Base-by-base conservation (phyloP, 2,113 vertebrate genomes). In the Ranitomeya variabilis region DNA sequence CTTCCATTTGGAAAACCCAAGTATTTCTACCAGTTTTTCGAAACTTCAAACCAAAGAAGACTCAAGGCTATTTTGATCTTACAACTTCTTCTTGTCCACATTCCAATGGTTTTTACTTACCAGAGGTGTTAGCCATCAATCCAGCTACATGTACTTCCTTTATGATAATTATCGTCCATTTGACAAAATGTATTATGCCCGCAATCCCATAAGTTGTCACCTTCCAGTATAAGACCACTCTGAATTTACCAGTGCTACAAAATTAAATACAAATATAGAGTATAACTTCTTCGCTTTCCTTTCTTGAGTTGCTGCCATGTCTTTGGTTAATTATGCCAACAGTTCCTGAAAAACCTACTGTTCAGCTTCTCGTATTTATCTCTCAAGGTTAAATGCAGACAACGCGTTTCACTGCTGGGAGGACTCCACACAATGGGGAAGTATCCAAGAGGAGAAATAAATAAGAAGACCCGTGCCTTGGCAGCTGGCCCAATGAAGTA, bases 341-440 rank as follows among this genome's bases (percentile, higher is more conserved):
- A 71, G 83, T 73, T 85, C 67, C 83, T 85, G 67, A 85, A 85
- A 85, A 85, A 85, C 14, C 83, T 51, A 14, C 83, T 9, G 83
- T 73, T 54, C 64, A 55, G 66, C 66, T 85, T 73, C 67, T 85
- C 67, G 16, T 71, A 73, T 85, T 85, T 74, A 73, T 55, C 83
- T 55, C 83, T 73, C 83, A 85, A 85, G 83, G 83, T 85, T 85
- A 85, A 85, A 54, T 37, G 26, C 51, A 73, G 83, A 85, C 69
- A 73, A 85, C 51, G 73, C 16, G 12, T 31, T 31, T 67, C n/a
- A 59, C 62, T 52, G 81, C 62, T 16, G 62, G 51, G 66, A 74
- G 83, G 45, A 8, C 10, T 26, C 66, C 5, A 19, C 54, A 73
- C 62, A 83, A 73, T 73, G 69, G 69, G 31, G 31, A 76, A 21